Base-by-base conservation (phyloP, 2,113 vertebrate species). In the Percopsis transmontana region DNA sequence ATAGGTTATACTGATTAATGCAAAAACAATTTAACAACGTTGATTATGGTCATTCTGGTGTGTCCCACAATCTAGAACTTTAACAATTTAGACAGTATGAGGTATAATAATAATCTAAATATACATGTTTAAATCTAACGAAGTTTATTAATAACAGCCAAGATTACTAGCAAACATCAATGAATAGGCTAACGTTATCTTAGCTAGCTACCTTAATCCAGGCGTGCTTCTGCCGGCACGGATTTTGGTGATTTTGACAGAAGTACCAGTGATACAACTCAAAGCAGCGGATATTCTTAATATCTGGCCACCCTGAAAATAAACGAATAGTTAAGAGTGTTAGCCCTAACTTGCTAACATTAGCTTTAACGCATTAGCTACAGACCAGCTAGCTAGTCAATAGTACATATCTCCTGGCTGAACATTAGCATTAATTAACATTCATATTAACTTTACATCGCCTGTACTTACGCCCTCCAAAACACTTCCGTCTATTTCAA, bases 391-490 rank as follows among this genome's bases (percentile, higher is more conserved):
- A 19, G 15, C 2, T 19, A 19, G 3, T 50, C 5, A 1, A 23
- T 19, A 16, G 7, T 51, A 9, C 48, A 19, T n/a, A n/a, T 5
- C 7, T 9, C 2, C 3, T 51, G 48, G 48, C n/a, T 54, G 14
- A 6, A 18, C 18, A 18, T n/a, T 51, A 51, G 18, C 18, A 48
- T 48, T n/a, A 5, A 2, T 44, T 13, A 9, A 21, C 21, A 52
- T 52, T 10, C 13, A 21, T 21, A 21, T 11, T 5, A 11, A 24
- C 16, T 4, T 15, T 12, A 0, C 16, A n/a, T 5, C 12, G 44
- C n/a, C n/a, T 10, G 2, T 53, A 87, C 95, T 97, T 82, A 97
- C 97, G 87, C 96, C 96, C 84, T 99, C 97, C 96, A 99, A 93
- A 65, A 96, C 88, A 61, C 94, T 94, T 71, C 97, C 97, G 80